These are phyloP conservation scores for Premnoplex brunnescens DNA, from an alignment of 2,797 vertebrate species.

Conservation along the genomic window DNA sequence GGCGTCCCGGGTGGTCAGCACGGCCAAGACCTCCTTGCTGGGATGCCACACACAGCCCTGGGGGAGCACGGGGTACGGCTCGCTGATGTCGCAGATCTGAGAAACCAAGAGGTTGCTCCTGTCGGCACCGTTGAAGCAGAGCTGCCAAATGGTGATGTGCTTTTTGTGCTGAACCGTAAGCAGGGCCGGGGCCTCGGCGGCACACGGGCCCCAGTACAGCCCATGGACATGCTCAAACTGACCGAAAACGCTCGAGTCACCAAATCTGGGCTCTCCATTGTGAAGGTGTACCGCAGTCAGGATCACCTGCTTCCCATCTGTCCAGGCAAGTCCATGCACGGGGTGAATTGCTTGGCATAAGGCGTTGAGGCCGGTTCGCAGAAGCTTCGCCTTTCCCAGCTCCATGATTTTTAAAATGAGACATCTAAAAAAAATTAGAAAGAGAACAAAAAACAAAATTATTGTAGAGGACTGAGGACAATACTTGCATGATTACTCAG, in stretches of 20 bases:
- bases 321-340: constrained; percentile 92
- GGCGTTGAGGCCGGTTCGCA: constrained; percentile 89
- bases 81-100: constrained; percentile 88
- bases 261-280: constrained; percentile 83
- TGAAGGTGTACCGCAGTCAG: constrained; percentile 82
- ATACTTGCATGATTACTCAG: neutral
- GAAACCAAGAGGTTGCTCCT: constrained; percentile 87
- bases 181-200: constrained; percentile 79
- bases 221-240: constrained; percentile 91
- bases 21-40: constrained; percentile 81
- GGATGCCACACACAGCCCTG: constrained; percentile 98
- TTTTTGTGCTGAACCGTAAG: constrained; percentile 92
- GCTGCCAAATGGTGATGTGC: constrained; percentile 89
- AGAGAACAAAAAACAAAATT: neutral
- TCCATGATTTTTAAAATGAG: constrained; percentile 80
- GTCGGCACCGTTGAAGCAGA: constrained; percentile 82
- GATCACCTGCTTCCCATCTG: constrained; percentile 91
- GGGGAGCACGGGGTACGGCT: constrained; percentile 86
- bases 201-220: constrained; percentile 88
- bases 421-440: neutral
- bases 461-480: neutral
- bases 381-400: constrained; percentile 91
- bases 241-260: constrained; percentile 89
- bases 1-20: constrained; percentile 86
- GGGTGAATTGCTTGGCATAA: constrained; percentile 92